These are phyloP conservation scores for Margarornis squamiger DNA, from an alignment of 2,797 vertebrate genomes.

Conservation along the genomic window DNA sequence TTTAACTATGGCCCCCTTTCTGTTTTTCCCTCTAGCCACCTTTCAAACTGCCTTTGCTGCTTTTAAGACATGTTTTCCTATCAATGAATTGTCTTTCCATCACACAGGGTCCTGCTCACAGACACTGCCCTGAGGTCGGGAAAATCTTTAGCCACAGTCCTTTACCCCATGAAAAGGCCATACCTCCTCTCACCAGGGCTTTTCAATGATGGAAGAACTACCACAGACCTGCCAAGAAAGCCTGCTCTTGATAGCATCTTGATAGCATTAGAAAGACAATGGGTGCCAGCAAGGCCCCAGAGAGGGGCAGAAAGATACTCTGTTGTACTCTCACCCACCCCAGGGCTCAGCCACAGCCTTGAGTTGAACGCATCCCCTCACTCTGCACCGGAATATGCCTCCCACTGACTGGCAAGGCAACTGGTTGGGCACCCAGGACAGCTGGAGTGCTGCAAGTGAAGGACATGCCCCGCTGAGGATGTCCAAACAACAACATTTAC, in stretches of 20 bases:
- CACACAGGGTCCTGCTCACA: not conserved
- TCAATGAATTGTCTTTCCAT: not conserved
- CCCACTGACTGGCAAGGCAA: not conserved
- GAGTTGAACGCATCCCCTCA: not conserved
- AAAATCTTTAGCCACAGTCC: not conserved
- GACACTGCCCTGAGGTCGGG: not conserved
- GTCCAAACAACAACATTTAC: not conserved
- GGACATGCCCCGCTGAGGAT: not conserved
- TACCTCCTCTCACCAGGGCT: not conserved
- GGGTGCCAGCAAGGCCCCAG: not conserved
- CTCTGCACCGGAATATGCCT: not conserved
- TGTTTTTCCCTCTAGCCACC: not conserved
- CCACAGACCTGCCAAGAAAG: not conserved
- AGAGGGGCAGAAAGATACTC: not conserved
- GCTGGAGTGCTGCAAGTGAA: not conserved
- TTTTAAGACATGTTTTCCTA: not conserved
- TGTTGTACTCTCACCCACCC: not conserved
- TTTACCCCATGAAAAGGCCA: fast-evolving
- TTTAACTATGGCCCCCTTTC: not conserved
- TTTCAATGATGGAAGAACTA: not conserved
- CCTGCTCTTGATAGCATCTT: not conserved
- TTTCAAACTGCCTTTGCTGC: not conserved
- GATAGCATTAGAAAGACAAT: not conserved
- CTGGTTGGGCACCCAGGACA: not conserved
- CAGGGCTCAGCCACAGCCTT: not conserved